These are phyloP conservation scores for Saccostrea cuccullata DNA, from an alignment of 1,140 invertebrate species.

Conservation along the genomic window DNA sequence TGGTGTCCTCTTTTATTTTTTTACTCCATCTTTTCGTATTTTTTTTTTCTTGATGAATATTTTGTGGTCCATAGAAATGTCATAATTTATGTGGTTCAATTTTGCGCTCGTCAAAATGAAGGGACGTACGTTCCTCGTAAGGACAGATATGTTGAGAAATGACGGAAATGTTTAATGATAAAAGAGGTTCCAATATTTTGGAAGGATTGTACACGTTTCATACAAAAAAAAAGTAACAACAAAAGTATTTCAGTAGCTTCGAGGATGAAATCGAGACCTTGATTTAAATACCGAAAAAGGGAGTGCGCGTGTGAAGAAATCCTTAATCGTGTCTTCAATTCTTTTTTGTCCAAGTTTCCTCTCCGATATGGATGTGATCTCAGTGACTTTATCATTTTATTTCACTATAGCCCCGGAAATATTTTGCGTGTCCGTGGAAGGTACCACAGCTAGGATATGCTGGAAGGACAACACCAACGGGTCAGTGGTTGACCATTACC, in stretches of 20 bases:
- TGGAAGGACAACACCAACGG: slow-evolving; percentile 57
- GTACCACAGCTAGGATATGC: slow-evolving; percentile 50
- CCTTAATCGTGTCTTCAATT: background rate
- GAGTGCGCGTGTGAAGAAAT: slow-evolving; percentile 20
- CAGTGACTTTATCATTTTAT: slow-evolving; percentile 52
- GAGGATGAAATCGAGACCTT: background rate
- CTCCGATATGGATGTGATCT: slow-evolving; percentile 38
- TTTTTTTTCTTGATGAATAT: background rate
- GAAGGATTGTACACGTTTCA: background rate
- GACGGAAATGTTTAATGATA: slow-evolving; percentile 1
- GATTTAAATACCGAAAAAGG: background rate
- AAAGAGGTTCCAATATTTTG: background rate
- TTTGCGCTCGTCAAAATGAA: background rate
- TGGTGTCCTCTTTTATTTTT: background rate
- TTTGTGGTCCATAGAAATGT: slow-evolving; percentile 15
- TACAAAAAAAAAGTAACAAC: background rate
- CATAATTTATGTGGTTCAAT: slow-evolving; percentile 1
- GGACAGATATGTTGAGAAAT: background rate
- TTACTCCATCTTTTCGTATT: background rate
- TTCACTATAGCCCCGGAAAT: slow-evolving; percentile 55
- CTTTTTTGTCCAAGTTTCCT: background rate
- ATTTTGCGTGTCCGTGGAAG: slow-evolving; percentile 55
- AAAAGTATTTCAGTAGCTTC: background rate
- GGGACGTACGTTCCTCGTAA: background rate
- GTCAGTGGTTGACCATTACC: slow-evolving; percentile 48